Evolutionary conservation across 1,140 invertebrate species (phyloP).

Genomic region (Drosophila quadrilineata): DNA sequence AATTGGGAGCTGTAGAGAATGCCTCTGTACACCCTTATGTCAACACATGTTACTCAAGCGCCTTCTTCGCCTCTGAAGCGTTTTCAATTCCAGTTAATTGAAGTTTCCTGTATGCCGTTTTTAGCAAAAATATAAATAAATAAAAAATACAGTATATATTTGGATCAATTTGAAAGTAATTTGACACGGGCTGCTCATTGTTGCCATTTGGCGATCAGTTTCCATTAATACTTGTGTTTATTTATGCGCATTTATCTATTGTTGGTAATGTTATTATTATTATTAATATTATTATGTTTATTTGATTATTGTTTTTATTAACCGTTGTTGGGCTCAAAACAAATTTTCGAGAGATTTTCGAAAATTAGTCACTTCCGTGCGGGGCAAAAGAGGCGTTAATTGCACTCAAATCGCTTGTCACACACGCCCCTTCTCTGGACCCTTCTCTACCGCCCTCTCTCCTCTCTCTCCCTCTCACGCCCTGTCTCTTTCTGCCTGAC

Average conservation of each 20-base stretch:
- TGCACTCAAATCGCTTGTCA: constrained; percentile 68
- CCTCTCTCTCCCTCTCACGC: background rate
- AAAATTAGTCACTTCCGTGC: constrained; percentile 70
- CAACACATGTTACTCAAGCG: constrained; percentile 11
- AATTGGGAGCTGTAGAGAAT: too few species aligned
- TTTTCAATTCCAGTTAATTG: constrained; percentile 55
- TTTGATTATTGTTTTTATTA: constrained; percentile 9
- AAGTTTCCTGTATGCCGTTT: constrained; percentile 50
- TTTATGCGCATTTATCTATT: background rate
- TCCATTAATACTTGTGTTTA: constrained; percentile 21
- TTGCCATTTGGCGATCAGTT: constrained; percentile 54
- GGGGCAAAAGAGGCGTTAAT: constrained; percentile 57
- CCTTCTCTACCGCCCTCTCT: background rate
- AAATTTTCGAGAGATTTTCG: constrained; percentile 13
- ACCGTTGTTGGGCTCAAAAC: background rate
- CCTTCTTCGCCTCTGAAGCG: constrained; percentile 22
- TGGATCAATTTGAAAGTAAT: constrained; percentile 67
- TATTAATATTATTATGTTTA: constrained; percentile 13
- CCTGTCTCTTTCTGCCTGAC: background rate
- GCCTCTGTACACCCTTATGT: too few species aligned
- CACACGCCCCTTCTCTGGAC: constrained; percentile 4
- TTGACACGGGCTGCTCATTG: constrained; percentile 53
- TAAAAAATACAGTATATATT: too few species aligned
- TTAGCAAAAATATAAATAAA: constrained; percentile 43
- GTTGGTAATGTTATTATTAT: background rate